These are phyloP conservation scores for Ptilonorhynchus violaceus DNA, from an alignment of 2,113 vertebrate genomes.

Conservation along the genomic window DNA sequence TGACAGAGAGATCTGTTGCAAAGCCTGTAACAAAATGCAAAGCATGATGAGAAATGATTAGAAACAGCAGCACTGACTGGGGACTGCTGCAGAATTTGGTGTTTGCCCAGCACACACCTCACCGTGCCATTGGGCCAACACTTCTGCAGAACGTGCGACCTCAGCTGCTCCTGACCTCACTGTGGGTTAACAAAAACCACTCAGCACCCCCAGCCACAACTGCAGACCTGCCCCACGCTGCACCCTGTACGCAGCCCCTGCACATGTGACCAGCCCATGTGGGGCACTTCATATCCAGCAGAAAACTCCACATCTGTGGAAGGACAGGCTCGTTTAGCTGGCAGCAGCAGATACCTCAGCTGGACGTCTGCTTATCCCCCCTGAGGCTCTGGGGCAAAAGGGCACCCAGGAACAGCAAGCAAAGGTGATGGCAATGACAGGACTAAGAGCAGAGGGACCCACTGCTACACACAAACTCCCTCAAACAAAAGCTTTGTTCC, in stretches of 20 bases:
- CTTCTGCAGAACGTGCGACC: background rate
- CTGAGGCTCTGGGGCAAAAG: background rate
- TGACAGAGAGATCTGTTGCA: background rate
- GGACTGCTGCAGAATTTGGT: background rate
- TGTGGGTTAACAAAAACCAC: background rate
- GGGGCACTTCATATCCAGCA: fast-evolving
- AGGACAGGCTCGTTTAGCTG: background rate
- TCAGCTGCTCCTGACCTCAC: background rate
- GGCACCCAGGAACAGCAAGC: background rate
- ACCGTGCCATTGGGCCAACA: fast-evolving
- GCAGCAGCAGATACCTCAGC: background rate
- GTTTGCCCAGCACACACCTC: background rate
- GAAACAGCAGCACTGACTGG: background rate
- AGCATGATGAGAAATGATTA: background rate
- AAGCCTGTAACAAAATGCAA: background rate
- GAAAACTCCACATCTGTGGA: background rate
- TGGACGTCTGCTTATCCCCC: background rate
- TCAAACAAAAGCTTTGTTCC: background rate
- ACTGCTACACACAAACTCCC: fast-evolving
- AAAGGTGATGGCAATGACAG: background rate
- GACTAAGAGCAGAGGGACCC: background rate
- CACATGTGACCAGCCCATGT: fast-evolving
- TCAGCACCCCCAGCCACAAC: background rate
- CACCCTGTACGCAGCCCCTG: fast-evolving
- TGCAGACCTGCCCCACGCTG: background rate